phyloP scores from a whole-genome alignment of 2,888 invertebrate genomes.

The Dicyrtoma fusca region DNA sequence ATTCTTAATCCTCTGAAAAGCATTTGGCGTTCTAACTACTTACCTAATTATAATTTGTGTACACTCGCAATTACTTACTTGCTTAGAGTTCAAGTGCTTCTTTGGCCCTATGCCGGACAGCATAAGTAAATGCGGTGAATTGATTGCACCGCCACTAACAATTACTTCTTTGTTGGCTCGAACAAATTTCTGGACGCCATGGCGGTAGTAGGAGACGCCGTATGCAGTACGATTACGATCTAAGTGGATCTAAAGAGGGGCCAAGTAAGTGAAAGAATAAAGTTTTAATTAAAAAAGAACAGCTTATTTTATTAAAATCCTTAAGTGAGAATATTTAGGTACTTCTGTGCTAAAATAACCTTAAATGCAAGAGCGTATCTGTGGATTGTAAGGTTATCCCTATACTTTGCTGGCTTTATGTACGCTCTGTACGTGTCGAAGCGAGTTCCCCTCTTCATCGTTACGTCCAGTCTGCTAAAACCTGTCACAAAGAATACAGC shows the following conservation, averaged over 20 bases:
- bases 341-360: conserved; percentile 3
- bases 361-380: conserved; percentile 28
- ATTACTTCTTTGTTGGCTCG: conserved; percentile 41
- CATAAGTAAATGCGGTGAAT: conserved; percentile 30
- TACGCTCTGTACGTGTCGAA: conserved; percentile 31
- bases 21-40: neutral
- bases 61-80: conserved; percentile 17
- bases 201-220: conserved; percentile 34
- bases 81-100: conserved; percentile 32
- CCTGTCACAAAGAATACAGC: neutral
- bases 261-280: neutral
- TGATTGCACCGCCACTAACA: conserved; percentile 36
- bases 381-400: conserved; percentile 20
- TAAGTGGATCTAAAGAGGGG: conserved; percentile 18
- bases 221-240: conserved; percentile 28
- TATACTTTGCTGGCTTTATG: neutral
- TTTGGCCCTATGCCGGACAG: conserved; percentile 40
- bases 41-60: conserved; percentile 33
- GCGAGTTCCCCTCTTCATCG: conserved; percentile 32
- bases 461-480: conserved; percentile 29
- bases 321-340: neutral
- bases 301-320: too few relatives aligned
- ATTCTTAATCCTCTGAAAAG: neutral
- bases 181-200: conserved; percentile 39
- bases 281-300: neutral